phyloP scores from a whole-genome alignment of 1,140 invertebrate genomes.

The Hycleus cichorii region DNA sequence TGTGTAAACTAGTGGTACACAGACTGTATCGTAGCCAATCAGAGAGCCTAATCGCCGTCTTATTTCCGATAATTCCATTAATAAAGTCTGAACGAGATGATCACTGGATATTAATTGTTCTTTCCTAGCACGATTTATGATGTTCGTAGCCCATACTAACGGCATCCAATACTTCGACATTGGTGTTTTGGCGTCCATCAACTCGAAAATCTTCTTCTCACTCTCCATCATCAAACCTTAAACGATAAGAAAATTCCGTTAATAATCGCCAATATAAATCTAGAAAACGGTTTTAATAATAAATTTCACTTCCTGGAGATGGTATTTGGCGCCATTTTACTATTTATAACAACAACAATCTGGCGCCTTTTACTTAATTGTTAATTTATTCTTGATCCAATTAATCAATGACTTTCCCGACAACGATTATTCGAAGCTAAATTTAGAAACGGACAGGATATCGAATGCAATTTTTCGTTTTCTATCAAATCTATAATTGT shows the following conservation, averaged over 20 bases:
- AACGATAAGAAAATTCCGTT: neutral
- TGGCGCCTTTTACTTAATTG: neutral
- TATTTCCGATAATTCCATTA: slow-evolving; percentile 77
- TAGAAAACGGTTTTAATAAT: neutral
- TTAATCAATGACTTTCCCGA: too few species aligned
- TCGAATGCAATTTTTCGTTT: too few species aligned
- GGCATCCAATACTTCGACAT: slow-evolving; percentile 94
- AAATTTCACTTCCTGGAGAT: slow-evolving; percentile 13
- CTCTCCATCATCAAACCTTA: slow-evolving; percentile 83
- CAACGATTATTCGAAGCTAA: too few species aligned
- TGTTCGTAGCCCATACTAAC: slow-evolving; percentile 82
- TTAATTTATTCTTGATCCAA: neutral
- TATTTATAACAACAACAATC: too few species aligned
- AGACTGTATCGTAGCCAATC: slow-evolving; percentile 93
- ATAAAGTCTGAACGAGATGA: slow-evolving; percentile 78
- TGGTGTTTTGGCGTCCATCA: slow-evolving; percentile 75
- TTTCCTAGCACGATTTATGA: slow-evolving; percentile 76
- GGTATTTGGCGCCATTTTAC: slow-evolving; percentile 3
- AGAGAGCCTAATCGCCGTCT: slow-evolving; percentile 68
- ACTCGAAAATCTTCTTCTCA: slow-evolving; percentile 82
- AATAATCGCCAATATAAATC: neutral
- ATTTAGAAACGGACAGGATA: too few species aligned
- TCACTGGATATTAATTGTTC: slow-evolving; percentile 74
- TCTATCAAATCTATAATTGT: too few species aligned
- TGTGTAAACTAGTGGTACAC: slow-evolving; percentile 94